These are phyloP conservation scores for Andrena haemorrhoa DNA, from an alignment of 2,888 invertebrate species.

Conservation along the genomic window DNA sequence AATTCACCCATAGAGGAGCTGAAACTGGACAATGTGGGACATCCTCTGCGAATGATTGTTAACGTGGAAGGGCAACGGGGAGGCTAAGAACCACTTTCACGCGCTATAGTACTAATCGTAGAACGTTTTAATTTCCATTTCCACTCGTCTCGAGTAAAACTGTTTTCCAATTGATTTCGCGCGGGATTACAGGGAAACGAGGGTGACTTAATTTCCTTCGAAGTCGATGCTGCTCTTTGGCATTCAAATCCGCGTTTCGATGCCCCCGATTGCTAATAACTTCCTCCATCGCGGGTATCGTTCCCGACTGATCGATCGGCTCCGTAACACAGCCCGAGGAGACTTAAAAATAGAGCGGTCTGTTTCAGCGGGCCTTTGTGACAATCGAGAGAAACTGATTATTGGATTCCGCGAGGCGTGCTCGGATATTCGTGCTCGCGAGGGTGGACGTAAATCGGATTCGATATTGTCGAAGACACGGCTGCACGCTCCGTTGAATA, in stretches of 20 bases:
- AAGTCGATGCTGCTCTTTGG: neutral
- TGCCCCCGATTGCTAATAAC: neutral
- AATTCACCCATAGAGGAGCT: too few relatives aligned
- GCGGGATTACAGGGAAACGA: neutral
- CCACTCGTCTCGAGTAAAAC: neutral
- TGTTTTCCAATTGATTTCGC: neutral
- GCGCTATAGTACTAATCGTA: neutral
- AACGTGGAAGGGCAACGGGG: neutral
- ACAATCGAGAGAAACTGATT: neutral
- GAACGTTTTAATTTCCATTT: conserved; percentile 8
- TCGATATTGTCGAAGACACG: neutral
- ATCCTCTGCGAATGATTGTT: neutral
- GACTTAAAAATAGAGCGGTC: neutral
- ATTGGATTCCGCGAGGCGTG: neutral
- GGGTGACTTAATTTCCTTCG: neutral
- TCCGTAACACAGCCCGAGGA: neutral
- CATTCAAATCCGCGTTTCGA: neutral
- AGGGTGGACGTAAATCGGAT: conserved; percentile 15
- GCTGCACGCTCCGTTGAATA: conserved; percentile 19
- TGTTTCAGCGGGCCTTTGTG: neutral
- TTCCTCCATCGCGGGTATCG: neutral
- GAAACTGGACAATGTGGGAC: too few relatives aligned
- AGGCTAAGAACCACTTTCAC: conserved; percentile 23
- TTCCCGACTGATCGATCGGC: neutral
- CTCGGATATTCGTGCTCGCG: conserved; percentile 28